phyloP scores from a whole-genome alignment of 2,113 vertebrate species.

The Gymnogyps californianus region DNA sequence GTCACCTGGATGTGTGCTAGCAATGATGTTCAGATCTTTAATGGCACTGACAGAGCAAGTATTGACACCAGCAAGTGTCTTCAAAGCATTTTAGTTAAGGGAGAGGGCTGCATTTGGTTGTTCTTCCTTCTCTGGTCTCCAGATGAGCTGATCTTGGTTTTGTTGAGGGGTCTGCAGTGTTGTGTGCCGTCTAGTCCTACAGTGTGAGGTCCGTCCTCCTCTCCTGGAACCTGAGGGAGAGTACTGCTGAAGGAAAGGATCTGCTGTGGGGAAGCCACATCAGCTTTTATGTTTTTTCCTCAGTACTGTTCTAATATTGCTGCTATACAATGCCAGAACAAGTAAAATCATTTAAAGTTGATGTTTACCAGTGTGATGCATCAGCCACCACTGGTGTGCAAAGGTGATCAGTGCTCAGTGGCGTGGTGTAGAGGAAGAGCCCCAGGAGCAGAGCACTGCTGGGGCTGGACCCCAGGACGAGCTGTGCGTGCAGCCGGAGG shows the following conservation, averaged over 20 bases:
- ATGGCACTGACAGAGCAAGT: background rate
- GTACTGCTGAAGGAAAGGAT: background rate
- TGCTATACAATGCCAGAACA: background rate
- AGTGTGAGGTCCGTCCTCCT: fast-evolving
- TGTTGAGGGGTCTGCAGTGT: background rate
- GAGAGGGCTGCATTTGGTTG: background rate
- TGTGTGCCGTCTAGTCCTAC: fast-evolving
- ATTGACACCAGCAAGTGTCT: background rate
- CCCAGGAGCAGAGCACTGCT: background rate
- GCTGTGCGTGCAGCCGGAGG: fast-evolving
- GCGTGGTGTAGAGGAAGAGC: no score
- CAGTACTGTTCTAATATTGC: fast-evolving
- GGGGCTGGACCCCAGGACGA: no score
- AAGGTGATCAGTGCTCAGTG: fast-evolving
- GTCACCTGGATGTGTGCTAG: background rate
- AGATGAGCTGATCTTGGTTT: background rate
- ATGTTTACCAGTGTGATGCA: background rate
- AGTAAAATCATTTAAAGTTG: fast-evolving
- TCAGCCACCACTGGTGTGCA: background rate
- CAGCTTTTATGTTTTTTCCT: background rate
- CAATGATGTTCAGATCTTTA: background rate
- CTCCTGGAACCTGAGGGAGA: background rate
- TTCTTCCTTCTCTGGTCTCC: background rate
- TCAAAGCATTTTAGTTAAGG: background rate
- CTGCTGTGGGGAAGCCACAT: fast-evolving